Base-by-base conservation (phyloP, 2,797 vertebrate species). In the Rhinogobio ventralis region DNA sequence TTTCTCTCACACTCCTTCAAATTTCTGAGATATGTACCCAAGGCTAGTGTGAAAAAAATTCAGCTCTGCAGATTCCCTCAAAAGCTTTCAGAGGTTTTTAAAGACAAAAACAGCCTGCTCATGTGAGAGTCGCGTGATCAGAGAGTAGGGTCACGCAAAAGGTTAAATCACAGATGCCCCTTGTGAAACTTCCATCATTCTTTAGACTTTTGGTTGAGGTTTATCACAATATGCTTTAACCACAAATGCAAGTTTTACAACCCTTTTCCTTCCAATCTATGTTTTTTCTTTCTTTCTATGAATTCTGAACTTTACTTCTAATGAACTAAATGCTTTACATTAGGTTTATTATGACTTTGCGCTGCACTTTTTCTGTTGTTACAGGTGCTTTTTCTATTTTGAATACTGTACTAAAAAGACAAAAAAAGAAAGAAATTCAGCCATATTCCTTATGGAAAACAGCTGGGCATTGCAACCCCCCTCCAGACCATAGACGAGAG, bases 101-200 rank as follows among this genome's bases (percentile, higher is more conserved):
- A 75, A 84, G 73, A 69, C 9, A 33, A 84, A 78, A 84, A 87
- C 79, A 82, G 64, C 71, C 81, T 85, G 66, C 68, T 88, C 28
- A 49, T 33, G 20, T 39, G 14, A 60, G 82, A 83, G 69, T 87
- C 79, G n/a, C 53, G 67, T 83, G 83, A 86, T 86, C 76, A 7
- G 68, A 87, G 17, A 57, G 39, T 76, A 87, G 80, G 82, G 82
- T 89, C 82, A 80, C 49, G 25, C 20, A 57, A 69, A 64, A 69
- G 85, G 88, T 85, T 66, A 81, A 72, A 75, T 60, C 30, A 73
- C 86, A 87, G 85, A 86, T 85, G 82, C 13, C 14, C 53, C 78
- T 81, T 78, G 74, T 68, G 80, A 64, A 62, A n/a, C 36, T 64
- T 28, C n/a, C 4, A 28, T 66, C 46, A 11, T 17, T 60, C 20